A percentile compares a stretch with the other conserved stretches of the same genome.
Evolutionary conservation across 2,797 vertebrate genomes (phyloP).

Genomic region (Bradypodion pumilum): DNA sequence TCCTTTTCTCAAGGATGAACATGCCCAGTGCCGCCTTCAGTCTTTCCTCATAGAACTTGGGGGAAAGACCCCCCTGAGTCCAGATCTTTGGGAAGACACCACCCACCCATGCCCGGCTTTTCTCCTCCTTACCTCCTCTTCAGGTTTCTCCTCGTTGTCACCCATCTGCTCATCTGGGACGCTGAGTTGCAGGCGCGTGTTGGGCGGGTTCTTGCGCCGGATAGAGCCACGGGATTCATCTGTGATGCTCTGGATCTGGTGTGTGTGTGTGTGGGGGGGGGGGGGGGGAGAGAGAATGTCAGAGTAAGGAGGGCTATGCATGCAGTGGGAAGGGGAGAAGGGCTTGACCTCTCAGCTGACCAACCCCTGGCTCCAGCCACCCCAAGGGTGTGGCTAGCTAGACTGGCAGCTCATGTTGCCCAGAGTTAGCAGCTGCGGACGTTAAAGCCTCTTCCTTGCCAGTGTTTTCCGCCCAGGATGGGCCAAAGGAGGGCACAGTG

Average conservation of each 20-base stretch:
- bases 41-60: no score
- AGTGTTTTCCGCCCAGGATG: no score
- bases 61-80: no score
- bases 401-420: no score
- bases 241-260: slow-evolving; percentile 96
- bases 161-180: slow-evolving; percentile 89
- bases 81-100: accelerated
- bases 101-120: neutral
- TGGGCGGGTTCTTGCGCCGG: slow-evolving; percentile 92
- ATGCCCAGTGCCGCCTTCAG: no score
- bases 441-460: no score
- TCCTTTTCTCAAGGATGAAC: no score
- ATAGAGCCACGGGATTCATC: slow-evolving; percentile 97
- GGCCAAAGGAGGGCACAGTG: no score
- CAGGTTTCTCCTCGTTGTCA: slow-evolving; percentile 89
- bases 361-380: no score
- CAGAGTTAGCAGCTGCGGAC: no score
- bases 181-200: slow-evolving; percentile 88
- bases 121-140: slow-evolving; percentile 84
- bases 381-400: no score
- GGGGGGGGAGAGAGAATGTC: neutral
- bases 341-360: no score
- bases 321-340: accelerated
- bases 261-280: accelerated
- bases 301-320: neutral